Evolutionary conservation across 2,113 vertebrate species (phyloP).

Genomic region (Glaucidium brasilianum): DNA sequence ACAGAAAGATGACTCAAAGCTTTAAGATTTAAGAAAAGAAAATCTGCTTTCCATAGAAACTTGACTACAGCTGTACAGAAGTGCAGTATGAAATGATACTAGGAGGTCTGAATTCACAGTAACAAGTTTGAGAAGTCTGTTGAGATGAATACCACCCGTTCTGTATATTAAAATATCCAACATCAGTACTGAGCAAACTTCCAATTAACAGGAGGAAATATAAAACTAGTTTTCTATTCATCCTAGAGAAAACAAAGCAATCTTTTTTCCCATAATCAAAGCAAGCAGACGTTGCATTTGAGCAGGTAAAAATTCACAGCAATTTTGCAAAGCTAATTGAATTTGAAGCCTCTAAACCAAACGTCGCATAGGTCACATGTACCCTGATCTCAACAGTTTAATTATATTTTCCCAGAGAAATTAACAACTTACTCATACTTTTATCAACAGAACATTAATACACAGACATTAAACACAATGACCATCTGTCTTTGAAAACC

Average conservation of each 20-base stretch:
- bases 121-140: not conserved
- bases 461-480: constrained; percentile 11
- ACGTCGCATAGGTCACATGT: not conserved
- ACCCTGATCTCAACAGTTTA: not conserved
- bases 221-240: not conserved
- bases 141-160: not conserved
- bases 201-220: not conserved
- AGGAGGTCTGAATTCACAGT: not conserved
- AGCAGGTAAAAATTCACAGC: not conserved
- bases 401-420: constrained; percentile 18
- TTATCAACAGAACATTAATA: constrained; percentile 43
- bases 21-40: not conserved
- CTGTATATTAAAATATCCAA: not conserved
- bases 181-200: not conserved
- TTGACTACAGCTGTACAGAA: not conserved
- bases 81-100: fast-evolving
- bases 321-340: not conserved
- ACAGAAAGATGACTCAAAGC: not conserved
- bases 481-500: constrained; percentile 21
- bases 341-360: not conserved
- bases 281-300: not conserved
- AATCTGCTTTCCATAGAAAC: not conserved
- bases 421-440: constrained; percentile 32
- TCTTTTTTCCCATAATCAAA: not conserved
- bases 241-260: not conserved